These are phyloP conservation scores for Acanthaster planci DNA, from an alignment of 35 echinoderm and acorn worm genomes.

Conservation along the genomic window DNA sequence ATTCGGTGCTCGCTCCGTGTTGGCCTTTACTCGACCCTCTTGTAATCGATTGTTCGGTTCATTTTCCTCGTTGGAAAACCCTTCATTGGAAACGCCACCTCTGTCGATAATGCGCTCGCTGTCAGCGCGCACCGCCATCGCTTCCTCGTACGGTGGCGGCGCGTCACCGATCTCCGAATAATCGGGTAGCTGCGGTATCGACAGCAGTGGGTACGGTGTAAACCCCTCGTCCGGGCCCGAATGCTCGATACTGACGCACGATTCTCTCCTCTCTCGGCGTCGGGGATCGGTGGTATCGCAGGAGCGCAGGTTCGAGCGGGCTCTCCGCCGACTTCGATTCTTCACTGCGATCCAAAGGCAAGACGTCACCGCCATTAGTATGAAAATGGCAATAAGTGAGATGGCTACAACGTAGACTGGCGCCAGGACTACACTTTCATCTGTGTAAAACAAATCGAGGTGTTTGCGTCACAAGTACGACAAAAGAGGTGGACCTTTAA, in stretches of 20 bases:
- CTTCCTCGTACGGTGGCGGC: neutral
- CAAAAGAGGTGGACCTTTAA: no score
- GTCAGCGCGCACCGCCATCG: neutral
- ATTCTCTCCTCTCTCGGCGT: neutral
- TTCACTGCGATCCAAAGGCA: neutral
- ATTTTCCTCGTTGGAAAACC: no score
- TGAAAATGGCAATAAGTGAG: neutral
- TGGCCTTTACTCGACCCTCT: no score
- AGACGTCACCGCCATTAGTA: neutral
- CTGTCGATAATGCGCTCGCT: neutral
- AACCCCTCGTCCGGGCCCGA: neutral
- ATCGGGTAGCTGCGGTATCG: neutral
- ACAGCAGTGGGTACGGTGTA: neutral
- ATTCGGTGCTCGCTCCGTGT: no score
- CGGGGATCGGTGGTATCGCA: neutral
- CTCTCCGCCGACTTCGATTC: neutral
- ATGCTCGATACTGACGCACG: neutral
- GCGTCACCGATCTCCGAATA: neutral
- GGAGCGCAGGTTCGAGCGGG: neutral
- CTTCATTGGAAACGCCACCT: no score
- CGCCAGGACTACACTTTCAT: no score
- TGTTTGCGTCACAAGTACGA: no score
- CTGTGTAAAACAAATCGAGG: no score
- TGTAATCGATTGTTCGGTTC: no score
- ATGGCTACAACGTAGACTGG: neutral